Conservation (phyloP, 2,888 invertebrate species). For the Dicycla oo region DNA sequence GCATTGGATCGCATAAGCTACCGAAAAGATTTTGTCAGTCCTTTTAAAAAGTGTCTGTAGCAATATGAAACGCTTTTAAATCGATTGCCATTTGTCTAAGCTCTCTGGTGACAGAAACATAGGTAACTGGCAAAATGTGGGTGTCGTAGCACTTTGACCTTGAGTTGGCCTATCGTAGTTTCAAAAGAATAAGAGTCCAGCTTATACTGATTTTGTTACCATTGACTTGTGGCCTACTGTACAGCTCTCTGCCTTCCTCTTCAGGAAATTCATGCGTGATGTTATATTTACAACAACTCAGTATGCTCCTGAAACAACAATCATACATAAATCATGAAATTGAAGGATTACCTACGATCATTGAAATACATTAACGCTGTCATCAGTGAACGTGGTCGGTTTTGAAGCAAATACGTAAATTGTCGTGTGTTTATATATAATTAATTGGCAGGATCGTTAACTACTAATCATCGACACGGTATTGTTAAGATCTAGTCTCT, state of each 20-base stretch:
- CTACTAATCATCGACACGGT: conserved; percentile 62
- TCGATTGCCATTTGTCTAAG: too few species aligned
- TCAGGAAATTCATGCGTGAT: neutral
- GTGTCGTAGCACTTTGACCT: too few species aligned
- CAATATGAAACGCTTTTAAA: too few species aligned
- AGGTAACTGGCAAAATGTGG: too few species aligned
- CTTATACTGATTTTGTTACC: neutral
- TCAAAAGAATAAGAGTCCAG: neutral
- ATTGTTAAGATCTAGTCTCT: conserved; percentile 51
- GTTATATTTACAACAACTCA: neutral
- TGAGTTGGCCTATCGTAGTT: too few species aligned
- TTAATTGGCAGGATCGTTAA: conserved; percentile 66
- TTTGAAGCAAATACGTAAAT: conserved; percentile 41
- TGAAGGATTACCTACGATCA: conserved; percentile 20
- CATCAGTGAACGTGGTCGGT: conserved; percentile 39
- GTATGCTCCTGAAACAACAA: conserved; percentile 1
- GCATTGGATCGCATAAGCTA: too few species aligned
- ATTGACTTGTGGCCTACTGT: neutral
- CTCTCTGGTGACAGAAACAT: too few species aligned
- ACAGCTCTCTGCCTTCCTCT: neutral
- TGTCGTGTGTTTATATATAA: conserved; percentile 63
- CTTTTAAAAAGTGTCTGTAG: too few species aligned
- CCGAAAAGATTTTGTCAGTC: too few species aligned
- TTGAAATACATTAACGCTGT: conserved; percentile 30
- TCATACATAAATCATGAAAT: conserved; percentile 32